Conservation (phyloP, 2,113 vertebrate species). For the Orientallactaga bullata region DNA sequence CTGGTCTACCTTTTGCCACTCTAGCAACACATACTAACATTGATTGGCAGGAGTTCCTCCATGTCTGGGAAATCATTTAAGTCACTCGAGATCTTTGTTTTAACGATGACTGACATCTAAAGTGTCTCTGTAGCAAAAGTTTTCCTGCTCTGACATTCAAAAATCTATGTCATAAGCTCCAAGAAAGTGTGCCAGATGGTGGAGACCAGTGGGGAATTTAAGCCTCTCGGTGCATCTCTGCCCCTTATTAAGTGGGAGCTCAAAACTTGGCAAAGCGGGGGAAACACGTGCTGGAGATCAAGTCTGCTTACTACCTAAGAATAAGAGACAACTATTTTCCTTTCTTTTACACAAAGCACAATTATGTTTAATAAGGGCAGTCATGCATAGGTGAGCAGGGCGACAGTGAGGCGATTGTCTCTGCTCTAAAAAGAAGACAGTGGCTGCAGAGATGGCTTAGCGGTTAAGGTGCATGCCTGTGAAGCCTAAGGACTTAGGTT, state of each 20-base stretch:
- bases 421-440: neutral
- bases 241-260: constrained; percentile 47
- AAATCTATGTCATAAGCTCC: constrained; percentile 66
- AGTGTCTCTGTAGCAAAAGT: constrained; percentile 54
- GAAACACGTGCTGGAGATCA: constrained; percentile 30
- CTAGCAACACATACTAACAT: fast-evolving
- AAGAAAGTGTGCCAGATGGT: constrained; percentile 73
- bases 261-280: neutral
- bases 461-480: too few species aligned
- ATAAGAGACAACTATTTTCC: neutral
- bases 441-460: too few species aligned
- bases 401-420: neutral
- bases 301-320: constrained; percentile 4
- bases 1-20: neutral
- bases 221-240: constrained; percentile 46
- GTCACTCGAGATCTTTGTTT: constrained; percentile 64
- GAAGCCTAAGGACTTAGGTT: neutral
- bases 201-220: constrained; percentile 36
- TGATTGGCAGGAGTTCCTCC: constrained; percentile 55
- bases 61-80: constrained; percentile 62
- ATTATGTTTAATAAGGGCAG: constrained; percentile 16
- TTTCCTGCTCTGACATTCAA: constrained; percentile 73
- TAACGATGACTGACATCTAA: constrained; percentile 69
- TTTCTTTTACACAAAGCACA: constrained; percentile 2
- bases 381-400: neutral